Base-by-base conservation (phyloP, 2,797 vertebrate species). In the Manis crassicaudata region DNA sequence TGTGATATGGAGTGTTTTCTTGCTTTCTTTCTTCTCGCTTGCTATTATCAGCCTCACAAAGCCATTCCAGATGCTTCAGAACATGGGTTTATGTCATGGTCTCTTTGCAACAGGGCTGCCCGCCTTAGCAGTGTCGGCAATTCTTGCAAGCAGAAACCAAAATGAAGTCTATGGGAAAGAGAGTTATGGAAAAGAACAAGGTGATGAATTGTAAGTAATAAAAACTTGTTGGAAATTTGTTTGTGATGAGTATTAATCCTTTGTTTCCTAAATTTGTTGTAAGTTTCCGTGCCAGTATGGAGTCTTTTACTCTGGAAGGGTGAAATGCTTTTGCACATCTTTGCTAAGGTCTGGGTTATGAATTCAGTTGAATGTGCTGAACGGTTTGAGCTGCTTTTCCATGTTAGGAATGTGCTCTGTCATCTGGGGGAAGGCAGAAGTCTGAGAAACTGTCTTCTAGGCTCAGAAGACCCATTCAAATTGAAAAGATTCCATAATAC, bases 121-220 rank as follows among this genome's bases (percentile, higher is more conserved):
- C 80, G 99, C 99, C 6, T 82, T 99, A 56, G 97, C 99, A 67
- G 99, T 99, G 85, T 97, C 98, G 6, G 97, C 99, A 40, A 98
- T 99, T 58, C 98, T 99, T 2, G 98, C 98, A 0, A 99, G 99
- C 96, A 99, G 97, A 98, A 98, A 97, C 92, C 98, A 93, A 92
- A 97, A 94, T 58, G 83, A 76, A 79, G 94, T 98, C 4, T 99
- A 99, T 92, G 99, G 99, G 20, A 98, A 98, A 73, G 86, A 97
- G 43, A 92, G 98, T 60, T 99, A 99, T 1, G 98, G 99, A 23
- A 96, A 65, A 97, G 98, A 98, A 3, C 98, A 99, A 89, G 98
- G 99, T 46, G 99, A 99, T 1, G 98, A 99, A 94, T 99, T 99
- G 99, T 99, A 97, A 99, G 99, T 99, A 98, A 92, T 25, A 58